Base-by-base conservation (phyloP, 2,113 vertebrate species). In the Mustelus asterias region DNA sequence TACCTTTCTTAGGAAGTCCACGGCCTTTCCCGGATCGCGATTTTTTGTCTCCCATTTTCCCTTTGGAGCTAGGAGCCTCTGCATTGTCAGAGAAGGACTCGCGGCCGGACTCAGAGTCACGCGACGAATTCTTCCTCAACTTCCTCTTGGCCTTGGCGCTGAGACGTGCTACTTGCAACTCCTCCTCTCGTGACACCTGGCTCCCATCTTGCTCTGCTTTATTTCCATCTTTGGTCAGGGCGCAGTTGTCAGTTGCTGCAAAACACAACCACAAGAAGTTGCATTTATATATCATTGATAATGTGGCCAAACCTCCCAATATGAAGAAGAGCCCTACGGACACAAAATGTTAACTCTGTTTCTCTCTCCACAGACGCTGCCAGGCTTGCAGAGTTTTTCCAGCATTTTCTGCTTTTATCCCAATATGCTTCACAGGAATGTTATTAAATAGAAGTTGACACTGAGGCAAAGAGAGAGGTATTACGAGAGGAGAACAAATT, bases 1-100 rank as follows among this genome's bases (percentile, higher is more conserved):
- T 94, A 96, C 96, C 96, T 95, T 95, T 96, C 76, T 96, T 96
- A 1, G 96, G 96, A 63, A 96, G 94, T 1, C 96, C 96, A 3
- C 96, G 70, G 72, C 96, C 96, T n/a, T 96, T 96, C 26, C 94
- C 94, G 13, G 92, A 95, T 18, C 96, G 70, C 7, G 93, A 96
- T n/a, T 94, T 92, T 8, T 93, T 92, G 94, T 96, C 96, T 24
- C 69, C 72, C 72, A 83, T 63, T 60, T 86, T 80, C 78, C 48
- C 60, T 76, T 70, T 96, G 22, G n/a, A 58, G 67, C 94, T 72
- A 18, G 41, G 63, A 13, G 10, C 72, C 10, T 96, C 96, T 11
- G 13, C 29, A 65, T 72, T 94, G 29, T 96, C 96, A 14, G 96
- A 96, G n/a, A 96, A 69, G 16, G 94, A 96, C 58, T 96, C 96